A percentile compares a stretch with the other conserved stretches of the same genome.
These are phyloP conservation scores for Aegypius monachus DNA, from an alignment of 2,113 vertebrate genomes.

Conservation along the genomic window DNA sequence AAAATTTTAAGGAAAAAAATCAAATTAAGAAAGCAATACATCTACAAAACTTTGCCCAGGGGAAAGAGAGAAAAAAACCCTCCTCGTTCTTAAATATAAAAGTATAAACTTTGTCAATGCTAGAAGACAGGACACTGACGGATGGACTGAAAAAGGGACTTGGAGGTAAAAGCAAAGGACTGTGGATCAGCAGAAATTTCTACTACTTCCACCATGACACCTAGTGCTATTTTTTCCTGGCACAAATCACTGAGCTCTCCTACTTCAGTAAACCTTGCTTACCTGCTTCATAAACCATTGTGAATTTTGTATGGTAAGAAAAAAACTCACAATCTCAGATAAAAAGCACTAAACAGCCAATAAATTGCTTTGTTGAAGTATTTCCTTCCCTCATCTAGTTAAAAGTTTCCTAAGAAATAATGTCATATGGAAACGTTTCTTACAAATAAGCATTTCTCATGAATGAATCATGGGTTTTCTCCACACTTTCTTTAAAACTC, in stretches of 20 bases:
- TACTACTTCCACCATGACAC: background rate
- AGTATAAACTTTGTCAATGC: background rate
- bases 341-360: background rate
- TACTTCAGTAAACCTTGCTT: background rate
- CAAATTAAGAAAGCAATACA: background rate
- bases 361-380: background rate
- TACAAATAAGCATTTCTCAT: background rate
- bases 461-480: background rate
- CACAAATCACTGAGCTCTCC: background rate
- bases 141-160: background rate
- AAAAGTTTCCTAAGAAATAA: background rate
- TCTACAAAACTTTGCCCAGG: background rate
- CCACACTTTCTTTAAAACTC: background rate
- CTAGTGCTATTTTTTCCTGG: background rate
- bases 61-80: rapidly evolving
- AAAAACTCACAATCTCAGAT: background rate
- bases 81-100: background rate
- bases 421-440: background rate
- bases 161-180: background rate
- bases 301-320: background rate
- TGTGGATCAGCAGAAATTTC: background rate
- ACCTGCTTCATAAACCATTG: background rate
- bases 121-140: background rate
- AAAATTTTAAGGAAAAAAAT: background rate
- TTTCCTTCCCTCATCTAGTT: background rate